Evolutionary conservation across 2,797 vertebrate genomes (phyloP), one percentile per base, ranked within the genome.

Genomic region (Darevskia nairensis): DNA sequence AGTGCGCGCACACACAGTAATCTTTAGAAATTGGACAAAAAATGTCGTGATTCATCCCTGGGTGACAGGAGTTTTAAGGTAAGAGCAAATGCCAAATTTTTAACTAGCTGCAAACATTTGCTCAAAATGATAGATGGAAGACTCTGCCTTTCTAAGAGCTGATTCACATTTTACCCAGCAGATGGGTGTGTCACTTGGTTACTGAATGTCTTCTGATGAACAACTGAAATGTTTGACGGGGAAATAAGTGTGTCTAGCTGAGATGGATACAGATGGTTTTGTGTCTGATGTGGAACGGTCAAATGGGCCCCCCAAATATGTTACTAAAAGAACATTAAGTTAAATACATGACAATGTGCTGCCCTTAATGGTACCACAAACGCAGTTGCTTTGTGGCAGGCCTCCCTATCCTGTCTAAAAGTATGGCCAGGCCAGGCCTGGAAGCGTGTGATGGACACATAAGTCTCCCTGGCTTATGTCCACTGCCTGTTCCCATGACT

Each of bases 41-140:
- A 81, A 80, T 80, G 27, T 32, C 29, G 17, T 50, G 35, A 76
- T 59, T 80, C 17, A 68, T 66, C 23, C 64, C 11, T 27, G 17
- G 55, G 41, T 39, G 61, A 68, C 23, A 80, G 44, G 23, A 76
- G 7, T 15, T 81, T 66, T 76, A 66, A 80, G 50, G 79, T 46
- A 75, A 75, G 46, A 1, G 3, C 50, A 80, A 86, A 88, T 25
- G 8, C 50, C 77, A 79, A 25, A 27, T 46, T 29, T 69, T 84
- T 78, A 19, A 15, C 39, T 59, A 35, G 75, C 9, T n/a, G 15
- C 46, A 79, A 78, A 78, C 19, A 59, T 32, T 59, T 80, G 82
- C 71, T 50, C 55, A 75, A 50, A 74, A 85, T 39, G 55, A 66
- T 35, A 81, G 83, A 85, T 85, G 88, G 83, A 81, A 89, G 83